Percentiles rank a stretch among this genome's conserved stretches.
phyloP scores from a whole-genome alignment of 2,888 invertebrate genomes.

The Caenorhabditis doughertyi region DNA sequence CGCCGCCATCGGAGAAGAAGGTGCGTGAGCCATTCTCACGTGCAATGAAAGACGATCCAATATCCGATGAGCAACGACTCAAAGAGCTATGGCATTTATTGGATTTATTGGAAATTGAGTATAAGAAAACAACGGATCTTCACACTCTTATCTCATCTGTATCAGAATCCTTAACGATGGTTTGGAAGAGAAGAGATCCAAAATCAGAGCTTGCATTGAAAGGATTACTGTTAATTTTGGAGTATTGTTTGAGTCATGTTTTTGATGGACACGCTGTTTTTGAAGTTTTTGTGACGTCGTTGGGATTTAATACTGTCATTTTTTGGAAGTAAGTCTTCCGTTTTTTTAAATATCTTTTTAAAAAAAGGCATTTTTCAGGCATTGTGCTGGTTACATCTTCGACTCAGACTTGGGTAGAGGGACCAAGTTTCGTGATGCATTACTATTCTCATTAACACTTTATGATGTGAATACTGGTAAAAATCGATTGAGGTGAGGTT shows the following conservation, averaged over 20 bases:
- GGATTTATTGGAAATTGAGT: slow-evolving; percentile 47
- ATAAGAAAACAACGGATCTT: slow-evolving; percentile 30
- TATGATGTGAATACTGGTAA: slow-evolving; percentile 82
- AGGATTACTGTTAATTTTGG: slow-evolving; percentile 78
- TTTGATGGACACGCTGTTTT: slow-evolving; percentile 76
- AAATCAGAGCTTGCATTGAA: slow-evolving; percentile 79
- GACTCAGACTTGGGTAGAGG: slow-evolving; percentile 81
- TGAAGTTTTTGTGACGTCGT: slow-evolving; percentile 75
- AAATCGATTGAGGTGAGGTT: slow-evolving; percentile 77
- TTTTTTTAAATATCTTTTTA: neutral
- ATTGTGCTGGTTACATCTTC: slow-evolving; percentile 73
- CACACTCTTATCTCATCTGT: slow-evolving; percentile 47
- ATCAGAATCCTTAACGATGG: slow-evolving; percentile 69
- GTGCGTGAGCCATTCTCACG: slow-evolving; percentile 53
- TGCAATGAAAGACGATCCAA: slow-evolving; percentile 38
- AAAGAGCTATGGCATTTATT: slow-evolving; percentile 55
- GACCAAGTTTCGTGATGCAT: slow-evolving; percentile 81
- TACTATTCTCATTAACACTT: slow-evolving; percentile 81
- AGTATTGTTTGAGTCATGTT: slow-evolving; percentile 79
- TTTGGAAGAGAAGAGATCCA: slow-evolving; percentile 75
- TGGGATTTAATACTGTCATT: slow-evolving; percentile 72
- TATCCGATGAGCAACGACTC: slow-evolving; percentile 34
- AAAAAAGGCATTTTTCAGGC: slow-evolving; percentile 33
- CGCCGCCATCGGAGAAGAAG: slow-evolving; percentile 11
- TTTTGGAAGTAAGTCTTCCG: slow-evolving; percentile 62